Percentiles rank a stretch among this genome's conserved stretches.
phyloP scores from a whole-genome alignment of 2,797 vertebrate genomes.

The Spinibarbus caldwelli region DNA sequence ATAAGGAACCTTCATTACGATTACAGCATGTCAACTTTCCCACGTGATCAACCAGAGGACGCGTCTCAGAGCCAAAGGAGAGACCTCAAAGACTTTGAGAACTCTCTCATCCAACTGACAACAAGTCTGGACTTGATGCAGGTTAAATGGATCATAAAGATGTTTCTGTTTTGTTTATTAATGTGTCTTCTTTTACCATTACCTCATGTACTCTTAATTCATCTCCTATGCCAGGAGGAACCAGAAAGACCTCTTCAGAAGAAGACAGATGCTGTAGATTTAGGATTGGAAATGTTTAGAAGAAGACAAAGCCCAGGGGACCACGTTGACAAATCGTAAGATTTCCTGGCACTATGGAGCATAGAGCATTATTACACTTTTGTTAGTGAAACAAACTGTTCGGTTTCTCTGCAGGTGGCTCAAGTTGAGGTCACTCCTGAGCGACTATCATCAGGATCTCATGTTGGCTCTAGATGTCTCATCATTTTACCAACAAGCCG shows the following conservation, averaged over 20 bases:
- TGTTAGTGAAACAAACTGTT: slow-evolving; percentile 1
- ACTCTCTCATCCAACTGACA: slow-evolving; percentile 74
- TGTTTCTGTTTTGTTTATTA: slow-evolving; percentile 24
- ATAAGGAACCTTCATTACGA: slow-evolving; percentile 44
- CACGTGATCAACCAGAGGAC: slow-evolving; percentile 41
- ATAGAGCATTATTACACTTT: background rate
- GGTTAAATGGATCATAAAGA: slow-evolving; percentile 30
- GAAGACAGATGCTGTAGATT: slow-evolving; percentile 15
- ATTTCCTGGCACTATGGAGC: background rate
- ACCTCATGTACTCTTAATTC: background rate
- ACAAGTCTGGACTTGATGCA: slow-evolving; percentile 48
- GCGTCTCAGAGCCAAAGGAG: slow-evolving; percentile 60
- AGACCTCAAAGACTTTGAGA: slow-evolving; percentile 76
- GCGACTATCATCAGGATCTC: slow-evolving; percentile 73
- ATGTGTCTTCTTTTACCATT: background rate
- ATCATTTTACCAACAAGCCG: slow-evolving; percentile 75
- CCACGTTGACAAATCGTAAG: slow-evolving; percentile 44
- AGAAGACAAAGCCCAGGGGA: slow-evolving; percentile 24
- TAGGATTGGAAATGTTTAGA: slow-evolving; percentile 30
- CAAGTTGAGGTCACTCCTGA: slow-evolving; percentile 67
- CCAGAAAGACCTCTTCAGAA: slow-evolving; percentile 17
- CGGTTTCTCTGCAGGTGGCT: slow-evolving; percentile 68
- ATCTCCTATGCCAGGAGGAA: slow-evolving; percentile 33
- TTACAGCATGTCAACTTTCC: slow-evolving; percentile 20
- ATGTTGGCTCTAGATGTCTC: slow-evolving; percentile 77